Base-by-base conservation (phyloP, 2,888 invertebrate genomes). In the Andrena bicolor region DNA sequence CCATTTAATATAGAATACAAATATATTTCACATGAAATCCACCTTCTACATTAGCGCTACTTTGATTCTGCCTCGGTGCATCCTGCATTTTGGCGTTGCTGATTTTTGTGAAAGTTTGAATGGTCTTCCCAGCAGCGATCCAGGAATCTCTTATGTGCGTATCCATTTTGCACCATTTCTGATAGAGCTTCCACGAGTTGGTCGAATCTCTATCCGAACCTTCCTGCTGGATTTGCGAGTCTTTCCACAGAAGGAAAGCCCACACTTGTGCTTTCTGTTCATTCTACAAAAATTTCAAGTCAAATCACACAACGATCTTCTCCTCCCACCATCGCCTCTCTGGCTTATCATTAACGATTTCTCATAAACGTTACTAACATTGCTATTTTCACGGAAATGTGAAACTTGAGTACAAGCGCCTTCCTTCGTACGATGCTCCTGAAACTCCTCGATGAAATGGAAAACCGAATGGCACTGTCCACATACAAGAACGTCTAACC, bases 201-300 rank as follows among this genome's bases (percentile, higher is more conserved):
- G 95, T 95, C 0, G 92, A 89, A 53, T 94, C 95, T 30, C 95
- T 95, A 86, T 95, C 95, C 6, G 95, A 95, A 87, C 84, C 84
- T 58, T 93, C 93, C 56, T 91, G 91, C 89, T 93, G 93, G 53
- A 95, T 90, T 88, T 96, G 95, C 10, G 95, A 95, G 77, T 95
- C 95, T 91, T 98, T 98, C 97, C 97, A 98, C 58, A 98, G 92
- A 4, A 97, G 94, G 91, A 97, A 98, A 53, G 97, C 97, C 97
- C 98, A 97, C 10, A 97, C 97, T 94, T 97, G 97, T 8, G 97
- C 96, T 93, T 97, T 97, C 78, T 96, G 96, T 93, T 97, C 97
- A 92, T 96, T 96, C 95, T 96, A 94, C 60, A 92, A 88, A 79
- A 81, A 87, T 56, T 68, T 5, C 48, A 73, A 60, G 16, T 5